Percentiles rank a stretch among this genome's conserved stretches.
phyloP scores from a whole-genome alignment of 2,113 vertebrate genomes.

The Plotosus lineatus region DNA sequence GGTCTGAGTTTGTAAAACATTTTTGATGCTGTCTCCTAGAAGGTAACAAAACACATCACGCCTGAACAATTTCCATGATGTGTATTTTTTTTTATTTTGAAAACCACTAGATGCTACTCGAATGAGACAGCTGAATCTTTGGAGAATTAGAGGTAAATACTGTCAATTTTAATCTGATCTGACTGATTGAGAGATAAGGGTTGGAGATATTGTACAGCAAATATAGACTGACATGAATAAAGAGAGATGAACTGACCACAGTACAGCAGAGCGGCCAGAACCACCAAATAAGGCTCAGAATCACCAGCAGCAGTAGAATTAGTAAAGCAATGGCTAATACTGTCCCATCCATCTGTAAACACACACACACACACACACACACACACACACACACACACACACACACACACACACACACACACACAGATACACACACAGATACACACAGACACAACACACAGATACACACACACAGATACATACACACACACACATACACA shows the following conservation, averaged over 20 bases:
- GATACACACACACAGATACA: constrained; percentile 27
- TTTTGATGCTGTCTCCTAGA: background rate
- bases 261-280: constrained; percentile 99
- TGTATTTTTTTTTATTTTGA: background rate
- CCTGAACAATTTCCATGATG: background rate
- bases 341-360: constrained; percentile 85
- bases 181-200: background rate
- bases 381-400: constrained; percentile 7
- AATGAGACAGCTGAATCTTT: background rate
- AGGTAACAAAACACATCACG: background rate
- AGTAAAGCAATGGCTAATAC: constrained; percentile 89
- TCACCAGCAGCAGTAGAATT: constrained; percentile 88
- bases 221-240: background rate
- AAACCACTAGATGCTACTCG: background rate
- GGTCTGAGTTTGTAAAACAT: background rate
- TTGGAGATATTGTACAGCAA: background rate
- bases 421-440: constrained; percentile 15
- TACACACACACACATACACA: constrained; percentile 13
- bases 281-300: constrained; percentile 91
- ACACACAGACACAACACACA: background rate
- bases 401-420: background rate
- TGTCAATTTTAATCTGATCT: background rate
- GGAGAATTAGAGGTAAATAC: background rate
- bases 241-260: constrained; percentile 78
- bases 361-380: constrained; percentile 35